Base-by-base conservation (phyloP, 2,888 invertebrate species). In the Listrodromus nycthemerus region DNA sequence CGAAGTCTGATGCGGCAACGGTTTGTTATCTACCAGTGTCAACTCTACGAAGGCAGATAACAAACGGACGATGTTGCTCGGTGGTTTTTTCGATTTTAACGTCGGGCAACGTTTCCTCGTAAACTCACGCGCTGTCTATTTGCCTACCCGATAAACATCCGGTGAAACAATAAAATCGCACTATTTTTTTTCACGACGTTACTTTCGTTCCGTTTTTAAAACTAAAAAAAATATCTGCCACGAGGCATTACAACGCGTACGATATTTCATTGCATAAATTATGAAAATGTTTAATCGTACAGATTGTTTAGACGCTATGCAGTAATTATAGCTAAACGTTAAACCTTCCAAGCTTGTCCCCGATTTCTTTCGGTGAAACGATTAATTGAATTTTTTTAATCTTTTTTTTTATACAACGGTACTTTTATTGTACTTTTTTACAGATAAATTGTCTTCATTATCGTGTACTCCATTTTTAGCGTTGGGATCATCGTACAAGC, bases 11-110 rank as follows among this genome's bases (percentile, higher is more conserved):
- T 52, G 52, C 30, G n/a, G 1, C 71, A 41, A 71, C 61, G 66
- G 21, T 52, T 58, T 67, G 24, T 83, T 83, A 83, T 83, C 83
- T 78, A 2, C n/a, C 27, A 21, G 33, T 52, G 61, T 65, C 27
- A 61, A 30, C 69, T 41, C 41, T 50, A 30, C 63, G 63, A 48
- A 45, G n/a, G 16, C 30, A 82, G 82, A 82, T 78, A 82, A 77
- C 61, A 61, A 67, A 77, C 21, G 45, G 27, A 2, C 19, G 19
- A 5, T 45, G 16, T n/a, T 45, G 41, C 30, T 66, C 33, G 41
- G 67, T 74, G 37, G 33, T 41, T 61, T n/a, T 45, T 45, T n/a
- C 45, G 30, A 37, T 61, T 30, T 27, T 41, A 58, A 45, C 41
- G 27, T 6, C 37, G 37, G 24, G 19, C 37, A 8, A 13, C 2